Percentiles rank a stretch among this genome's conserved stretches.
Conservation (phyloP, 2,888 invertebrate genomes). For the Cylindroiulus punctatus region DNA sequence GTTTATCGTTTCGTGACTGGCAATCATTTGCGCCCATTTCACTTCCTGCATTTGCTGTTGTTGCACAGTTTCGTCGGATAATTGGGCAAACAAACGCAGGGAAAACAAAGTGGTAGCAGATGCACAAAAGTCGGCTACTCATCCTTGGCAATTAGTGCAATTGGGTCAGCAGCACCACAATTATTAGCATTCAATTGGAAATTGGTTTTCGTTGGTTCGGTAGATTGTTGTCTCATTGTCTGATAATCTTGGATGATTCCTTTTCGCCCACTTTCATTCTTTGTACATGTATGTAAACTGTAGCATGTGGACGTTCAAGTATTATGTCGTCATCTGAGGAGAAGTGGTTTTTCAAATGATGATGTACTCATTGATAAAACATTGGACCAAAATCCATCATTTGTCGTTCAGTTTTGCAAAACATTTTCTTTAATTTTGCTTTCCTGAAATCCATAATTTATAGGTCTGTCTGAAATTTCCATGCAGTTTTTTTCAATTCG, state of each 20-base stretch:
- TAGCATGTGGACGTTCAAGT: no score
- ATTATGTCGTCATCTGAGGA: no score
- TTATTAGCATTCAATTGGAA: not conserved
- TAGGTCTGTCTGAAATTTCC: no score
- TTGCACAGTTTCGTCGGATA: not conserved
- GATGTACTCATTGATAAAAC: no score
- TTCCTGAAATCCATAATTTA: no score
- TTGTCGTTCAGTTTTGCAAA: no score
- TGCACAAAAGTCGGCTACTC: slow-evolving; percentile 33
- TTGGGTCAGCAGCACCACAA: slow-evolving; percentile 24
- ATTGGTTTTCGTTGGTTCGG: not conserved
- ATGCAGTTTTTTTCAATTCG: no score
- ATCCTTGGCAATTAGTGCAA: not conserved
- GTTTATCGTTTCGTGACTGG: slow-evolving; percentile 28
- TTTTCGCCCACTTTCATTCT: not conserved
- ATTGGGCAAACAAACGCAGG: not conserved
- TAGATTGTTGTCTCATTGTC: not conserved
- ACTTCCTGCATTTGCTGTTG: not conserved
- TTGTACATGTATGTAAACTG: no score
- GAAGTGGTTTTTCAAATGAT: no score
- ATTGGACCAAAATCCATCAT: no score
- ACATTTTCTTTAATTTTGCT: not conserved
- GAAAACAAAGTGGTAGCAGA: slow-evolving; percentile 28
- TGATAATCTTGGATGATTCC: not conserved
- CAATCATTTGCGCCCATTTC: not conserved